Conservation (phyloP, 2,888 invertebrate species). For the Lithophane leautieri region DNA sequence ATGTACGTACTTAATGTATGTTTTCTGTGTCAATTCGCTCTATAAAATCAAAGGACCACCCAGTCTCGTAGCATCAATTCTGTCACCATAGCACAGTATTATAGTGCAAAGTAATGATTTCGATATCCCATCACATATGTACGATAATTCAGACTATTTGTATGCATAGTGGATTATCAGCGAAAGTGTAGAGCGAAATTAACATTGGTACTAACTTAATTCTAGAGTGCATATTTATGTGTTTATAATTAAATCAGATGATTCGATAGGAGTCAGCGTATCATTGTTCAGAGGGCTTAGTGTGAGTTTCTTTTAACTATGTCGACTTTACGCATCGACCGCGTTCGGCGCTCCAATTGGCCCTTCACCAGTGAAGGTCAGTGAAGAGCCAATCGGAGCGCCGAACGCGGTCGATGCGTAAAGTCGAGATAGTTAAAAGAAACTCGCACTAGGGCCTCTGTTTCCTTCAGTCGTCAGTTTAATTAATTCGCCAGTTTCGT, state of each 20-base stretch:
- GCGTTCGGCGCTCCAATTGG: too few species aligned
- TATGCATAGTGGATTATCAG: constrained; percentile 17
- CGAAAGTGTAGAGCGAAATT: constrained; percentile 10
- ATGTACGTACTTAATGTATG: constrained; percentile 2
- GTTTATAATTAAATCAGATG: not conserved
- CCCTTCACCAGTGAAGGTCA: too few species aligned
- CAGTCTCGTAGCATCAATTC: not conserved
- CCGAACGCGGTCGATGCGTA: too few species aligned
- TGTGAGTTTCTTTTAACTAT: too few species aligned
- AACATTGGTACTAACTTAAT: constrained; percentile 3
- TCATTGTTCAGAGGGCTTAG: too few species aligned
- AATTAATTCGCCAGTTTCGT: too few species aligned
- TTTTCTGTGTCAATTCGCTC: constrained; percentile 29
- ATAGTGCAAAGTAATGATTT: not conserved
- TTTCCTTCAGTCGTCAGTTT: too few species aligned
- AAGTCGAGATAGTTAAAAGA: too few species aligned
- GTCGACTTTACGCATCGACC: too few species aligned
- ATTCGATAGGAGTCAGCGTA: not conserved
- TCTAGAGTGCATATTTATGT: not conserved
- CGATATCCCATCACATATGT: not conserved
- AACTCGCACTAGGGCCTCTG: too few species aligned
- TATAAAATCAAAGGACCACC: constrained; percentile 42
- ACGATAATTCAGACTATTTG: constrained; percentile 21
- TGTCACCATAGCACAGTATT: not conserved
- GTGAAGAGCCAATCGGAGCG: too few species aligned